These are phyloP conservation scores for Drosophila mimica DNA, from an alignment of 2,888 invertebrate genomes.

Conservation along the genomic window DNA sequence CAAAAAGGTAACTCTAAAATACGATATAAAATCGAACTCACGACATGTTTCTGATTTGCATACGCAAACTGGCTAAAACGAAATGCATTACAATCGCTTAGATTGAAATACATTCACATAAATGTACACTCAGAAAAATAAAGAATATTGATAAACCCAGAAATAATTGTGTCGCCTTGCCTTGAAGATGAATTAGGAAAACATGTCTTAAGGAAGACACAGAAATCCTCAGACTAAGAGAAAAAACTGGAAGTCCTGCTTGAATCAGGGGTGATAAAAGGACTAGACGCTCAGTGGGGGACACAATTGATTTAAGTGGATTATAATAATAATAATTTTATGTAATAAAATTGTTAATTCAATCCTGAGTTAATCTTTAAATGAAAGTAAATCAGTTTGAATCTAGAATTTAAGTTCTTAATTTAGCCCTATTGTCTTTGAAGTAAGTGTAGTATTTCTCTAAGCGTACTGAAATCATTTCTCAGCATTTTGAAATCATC, in stretches of 20 bases:
- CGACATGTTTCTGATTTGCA: conserved; percentile 60
- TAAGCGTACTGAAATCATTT: not conserved
- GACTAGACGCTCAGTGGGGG: no score
- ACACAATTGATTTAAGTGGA: not conserved
- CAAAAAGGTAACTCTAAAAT: conserved; percentile 27
- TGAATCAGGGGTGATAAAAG: no score
- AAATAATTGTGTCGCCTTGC: no score
- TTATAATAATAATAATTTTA: not conserved
- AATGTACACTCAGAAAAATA: conserved; percentile 24
- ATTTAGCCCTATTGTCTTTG: not conserved
- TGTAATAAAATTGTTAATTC: not conserved
- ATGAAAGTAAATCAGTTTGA: not conserved
- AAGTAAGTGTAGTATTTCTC: not conserved
- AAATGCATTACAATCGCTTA: conserved; percentile 59
- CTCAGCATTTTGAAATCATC: conserved; percentile 14
- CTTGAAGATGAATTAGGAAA: not conserved
- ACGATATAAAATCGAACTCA: conserved; percentile 28
- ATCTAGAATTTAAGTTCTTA: not conserved
- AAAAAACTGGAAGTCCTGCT: not conserved
- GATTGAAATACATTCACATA: conserved; percentile 45
- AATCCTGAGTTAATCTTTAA: not conserved
- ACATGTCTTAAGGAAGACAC: not conserved
- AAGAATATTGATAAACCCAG: not conserved
- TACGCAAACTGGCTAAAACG: conserved; percentile 45
- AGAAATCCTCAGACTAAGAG: not conserved